Base-by-base conservation (phyloP, 2,797 vertebrate species). In the Epinephelus awoara region DNA sequence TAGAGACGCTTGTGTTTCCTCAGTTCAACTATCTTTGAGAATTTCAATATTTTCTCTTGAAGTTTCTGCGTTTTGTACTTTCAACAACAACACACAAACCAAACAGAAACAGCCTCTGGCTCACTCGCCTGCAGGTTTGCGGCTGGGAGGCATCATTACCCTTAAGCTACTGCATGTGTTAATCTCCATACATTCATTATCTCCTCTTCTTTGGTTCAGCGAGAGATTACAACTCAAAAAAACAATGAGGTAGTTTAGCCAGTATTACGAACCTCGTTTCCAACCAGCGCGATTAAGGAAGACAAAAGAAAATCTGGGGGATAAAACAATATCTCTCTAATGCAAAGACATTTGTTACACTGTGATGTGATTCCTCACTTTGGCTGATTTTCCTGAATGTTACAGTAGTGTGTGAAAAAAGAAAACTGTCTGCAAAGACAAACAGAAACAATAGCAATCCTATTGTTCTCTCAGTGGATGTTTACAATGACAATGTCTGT, bases 161-260 rank as follows among this genome's bases (percentile, higher is more conserved):
- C 79, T 75, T 63, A 89, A 85, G 18, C 72, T 25, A 14, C 74
- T 6, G 29, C 4, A 6, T 51, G 70, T 76, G 69, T 77, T 90
- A 87, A 93, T 89, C 85, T 86, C 54, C 61, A 80, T 72, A 77
- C 58, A 89, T 80, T 86, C 57, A 76, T 87, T 88, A 86, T 82
- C 71, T 88, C 27, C 9, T 80, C 68, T 54, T 61, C 71, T 86
- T 77, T 74, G 67, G 64, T 86, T 87, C 56, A 79, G 65, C 11
- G 1, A 63, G 70, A 89, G 90, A 88, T 93, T 92, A 92, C 84
- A 90, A 62, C 6, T 85, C 46, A 27, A 72, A 70, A 34, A 79
- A 84, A 93, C 88, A 92, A 93, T 85, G 44, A 76, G 25, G 25
- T 38, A 75, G 42, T 79, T 91, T 52, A 88, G 21, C 54, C 9